phyloP scores from a whole-genome alignment of 2,888 invertebrate genomes.

The Clostera curtula region DNA sequence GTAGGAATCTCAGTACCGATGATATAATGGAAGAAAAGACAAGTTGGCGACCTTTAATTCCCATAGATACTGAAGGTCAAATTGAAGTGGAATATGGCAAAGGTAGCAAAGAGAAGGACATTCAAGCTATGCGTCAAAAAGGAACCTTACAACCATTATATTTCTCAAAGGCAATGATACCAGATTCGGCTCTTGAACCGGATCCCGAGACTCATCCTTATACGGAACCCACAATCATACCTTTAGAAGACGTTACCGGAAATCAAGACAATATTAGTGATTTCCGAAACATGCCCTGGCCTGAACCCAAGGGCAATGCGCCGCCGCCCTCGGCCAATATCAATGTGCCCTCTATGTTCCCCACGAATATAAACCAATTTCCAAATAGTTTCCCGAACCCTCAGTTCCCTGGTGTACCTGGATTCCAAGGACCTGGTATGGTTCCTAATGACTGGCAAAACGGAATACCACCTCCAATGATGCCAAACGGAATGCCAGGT shows the following conservation, averaged over 20 bases:
- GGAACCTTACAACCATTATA: constrained; percentile 88
- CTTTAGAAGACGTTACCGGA: constrained; percentile 90
- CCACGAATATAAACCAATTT: constrained; percentile 60
- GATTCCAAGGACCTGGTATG: constrained; percentile 57
- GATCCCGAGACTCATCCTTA: constrained; percentile 86
- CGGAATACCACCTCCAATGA: constrained; percentile 50
- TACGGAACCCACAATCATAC: constrained; percentile 87
- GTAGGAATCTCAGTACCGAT: constrained; percentile 83
- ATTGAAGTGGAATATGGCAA: constrained; percentile 80
- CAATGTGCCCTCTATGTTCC: constrained; percentile 62
- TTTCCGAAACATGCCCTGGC: constrained; percentile 86
- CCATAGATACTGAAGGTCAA: constrained; percentile 80
- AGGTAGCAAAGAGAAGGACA: constrained; percentile 89
- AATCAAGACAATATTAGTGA: constrained; percentile 88
- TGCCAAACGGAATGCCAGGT: constrained; percentile 49
- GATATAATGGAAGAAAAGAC: constrained; percentile 89
- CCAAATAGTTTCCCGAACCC: constrained; percentile 60
- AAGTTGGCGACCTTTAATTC: constrained; percentile 82
- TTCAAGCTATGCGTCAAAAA: constrained; percentile 91
- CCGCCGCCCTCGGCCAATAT: constrained; percentile 47
- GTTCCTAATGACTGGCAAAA: constrained; percentile 56
- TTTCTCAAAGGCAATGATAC: constrained; percentile 87
- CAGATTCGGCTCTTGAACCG: constrained; percentile 91
- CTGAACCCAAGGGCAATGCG: constrained; percentile 84
- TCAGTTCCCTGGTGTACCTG: constrained; percentile 58